Evolutionary conservation across 1,140 invertebrate species (phyloP).

Genomic region (Pseudomyrmex cubaensis): DNA sequence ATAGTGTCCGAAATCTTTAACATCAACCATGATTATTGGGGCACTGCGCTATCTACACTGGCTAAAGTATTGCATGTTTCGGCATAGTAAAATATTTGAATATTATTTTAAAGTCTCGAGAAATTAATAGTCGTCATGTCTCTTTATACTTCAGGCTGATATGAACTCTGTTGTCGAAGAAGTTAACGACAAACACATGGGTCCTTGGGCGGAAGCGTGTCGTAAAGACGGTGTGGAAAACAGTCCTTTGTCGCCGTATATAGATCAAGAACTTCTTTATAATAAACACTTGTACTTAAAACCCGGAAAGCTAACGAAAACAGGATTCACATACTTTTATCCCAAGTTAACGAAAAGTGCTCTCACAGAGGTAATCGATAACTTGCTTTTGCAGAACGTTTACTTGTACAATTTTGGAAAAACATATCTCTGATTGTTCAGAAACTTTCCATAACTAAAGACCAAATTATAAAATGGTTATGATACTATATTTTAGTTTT

Average conservation of each 20-base stretch:
- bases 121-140: background rate
- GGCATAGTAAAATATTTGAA: background rate
- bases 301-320: slow-evolving; percentile 87
- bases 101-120: slow-evolving; percentile 32
- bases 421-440: too few relatives aligned
- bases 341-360: slow-evolving; percentile 87
- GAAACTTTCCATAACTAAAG: too few relatives aligned
- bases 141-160: slow-evolving; percentile 86
- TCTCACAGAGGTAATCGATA: slow-evolving; percentile 86
- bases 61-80: slow-evolving; percentile 87
- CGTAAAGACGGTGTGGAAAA: slow-evolving; percentile 90
- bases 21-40: slow-evolving; percentile 95
- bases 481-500: too few relatives aligned
- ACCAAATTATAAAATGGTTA: too few relatives aligned
- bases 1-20: slow-evolving; percentile 93
- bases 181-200: slow-evolving; percentile 96
- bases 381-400: background rate
- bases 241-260: slow-evolving; percentile 94
- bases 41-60: slow-evolving; percentile 91
- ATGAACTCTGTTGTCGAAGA: slow-evolving; percentile 93
- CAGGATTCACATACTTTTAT: slow-evolving; percentile 86
- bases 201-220: slow-evolving; percentile 95
- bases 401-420: too few relatives aligned
- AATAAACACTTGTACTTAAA: slow-evolving; percentile 93
- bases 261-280: slow-evolving; percentile 92